Evolutionary conservation across 2,888 invertebrate species (phyloP).

Genomic region (Lithophane ornitopus): DNA sequence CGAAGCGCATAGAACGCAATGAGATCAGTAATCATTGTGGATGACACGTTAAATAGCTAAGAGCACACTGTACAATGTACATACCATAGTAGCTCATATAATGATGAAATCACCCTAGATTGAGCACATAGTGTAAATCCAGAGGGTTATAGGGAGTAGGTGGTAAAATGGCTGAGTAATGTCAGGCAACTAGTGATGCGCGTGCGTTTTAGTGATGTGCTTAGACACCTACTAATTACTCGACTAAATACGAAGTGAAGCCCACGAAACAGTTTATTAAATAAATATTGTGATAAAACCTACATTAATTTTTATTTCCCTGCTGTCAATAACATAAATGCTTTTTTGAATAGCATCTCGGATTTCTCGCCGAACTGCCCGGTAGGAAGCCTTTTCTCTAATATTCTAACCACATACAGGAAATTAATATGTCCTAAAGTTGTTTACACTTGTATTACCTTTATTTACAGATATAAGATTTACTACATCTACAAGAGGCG

Average conservation of each 20-base stretch:
- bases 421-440: not conserved
- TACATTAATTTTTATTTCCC: not conserved
- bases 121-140: not conserved
- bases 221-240: not conserved
- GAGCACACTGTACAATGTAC: not conserved
- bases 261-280: not conserved
- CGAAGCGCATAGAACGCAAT: not conserved
- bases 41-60: not conserved
- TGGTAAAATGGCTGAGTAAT: not conserved
- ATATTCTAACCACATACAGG: not conserved
- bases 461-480: constrained; percentile 26
- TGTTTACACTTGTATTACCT: not conserved
- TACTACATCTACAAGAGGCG: not conserved
- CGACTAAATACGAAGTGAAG: not conserved
- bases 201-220: not conserved
- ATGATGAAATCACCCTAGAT: not conserved
- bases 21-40: not conserved
- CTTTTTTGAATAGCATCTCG: too few relatives aligned
- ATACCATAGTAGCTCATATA: not conserved
- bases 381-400: not conserved
- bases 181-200: not conserved
- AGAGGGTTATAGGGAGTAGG: not conserved
- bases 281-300: not conserved
- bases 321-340: not conserved
- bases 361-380: not conserved